Evolutionary conservation across 2,888 invertebrate genomes (phyloP).

Genomic region (Spodoptera exigua): DNA sequence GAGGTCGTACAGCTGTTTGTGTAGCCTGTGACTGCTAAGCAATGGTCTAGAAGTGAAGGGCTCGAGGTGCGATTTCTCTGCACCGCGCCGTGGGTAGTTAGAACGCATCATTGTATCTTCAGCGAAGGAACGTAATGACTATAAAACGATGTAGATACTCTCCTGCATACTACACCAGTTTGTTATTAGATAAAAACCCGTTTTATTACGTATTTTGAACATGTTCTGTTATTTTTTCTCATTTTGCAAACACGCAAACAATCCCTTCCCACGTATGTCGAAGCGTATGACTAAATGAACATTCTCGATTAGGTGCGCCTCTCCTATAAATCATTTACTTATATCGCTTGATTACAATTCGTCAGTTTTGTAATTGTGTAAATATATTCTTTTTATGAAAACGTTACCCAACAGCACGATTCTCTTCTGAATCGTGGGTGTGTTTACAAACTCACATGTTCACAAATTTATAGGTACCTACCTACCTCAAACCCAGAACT

Average conservation of each 20-base stretch:
- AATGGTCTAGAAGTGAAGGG: constrained; percentile 53
- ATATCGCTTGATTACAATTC: no score
- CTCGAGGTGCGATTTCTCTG: constrained; percentile 34
- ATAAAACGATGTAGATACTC: constrained; percentile 1
- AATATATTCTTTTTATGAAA: no score
- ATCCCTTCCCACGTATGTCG: constrained; percentile 32
- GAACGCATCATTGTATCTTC: constrained; percentile 13
- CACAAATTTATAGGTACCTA: no score
- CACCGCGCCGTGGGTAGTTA: constrained; percentile 28
- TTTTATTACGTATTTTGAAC: constrained; percentile 9
- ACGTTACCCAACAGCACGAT: no score
- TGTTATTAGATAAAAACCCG: constrained; percentile 19
- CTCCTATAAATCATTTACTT: constrained; percentile 13
- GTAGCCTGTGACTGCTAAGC: constrained; percentile 45
- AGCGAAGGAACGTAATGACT: constrained; percentile 1
- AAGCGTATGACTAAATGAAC: constrained; percentile 38
- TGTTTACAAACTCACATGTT: no score
- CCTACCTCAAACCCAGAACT: no score
- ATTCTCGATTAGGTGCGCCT: constrained; percentile 45
- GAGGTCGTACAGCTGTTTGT: constrained; percentile 46
- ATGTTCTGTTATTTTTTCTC: constrained; percentile 17
- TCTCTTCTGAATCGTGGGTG: no score
- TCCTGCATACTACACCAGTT: not conserved
- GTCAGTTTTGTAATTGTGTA: no score
- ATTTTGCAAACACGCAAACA: constrained; percentile 5